Percentiles rank a stretch among this genome's conserved stretches.
phyloP scores from a whole-genome alignment of 2,888 invertebrate species.

The Sinelater perroti region DNA sequence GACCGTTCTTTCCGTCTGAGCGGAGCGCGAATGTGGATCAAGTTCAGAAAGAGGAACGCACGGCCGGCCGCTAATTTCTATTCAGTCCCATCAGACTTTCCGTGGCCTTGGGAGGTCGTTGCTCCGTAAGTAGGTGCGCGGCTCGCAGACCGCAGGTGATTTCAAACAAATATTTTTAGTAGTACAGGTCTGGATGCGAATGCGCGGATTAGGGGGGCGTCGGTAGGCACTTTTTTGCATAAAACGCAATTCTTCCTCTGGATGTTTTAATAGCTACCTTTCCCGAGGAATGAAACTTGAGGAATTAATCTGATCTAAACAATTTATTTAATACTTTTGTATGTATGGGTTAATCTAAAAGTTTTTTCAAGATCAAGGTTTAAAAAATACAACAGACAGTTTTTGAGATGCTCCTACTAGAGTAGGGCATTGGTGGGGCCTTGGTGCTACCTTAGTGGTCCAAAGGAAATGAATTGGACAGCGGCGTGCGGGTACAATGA shows the following conservation, averaged over 20 bases:
- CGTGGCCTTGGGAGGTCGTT: slow-evolving; percentile 45
- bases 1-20: no score
- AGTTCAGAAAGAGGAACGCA: slow-evolving; percentile 45
- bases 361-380: no score
- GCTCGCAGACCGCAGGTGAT: slow-evolving; percentile 35
- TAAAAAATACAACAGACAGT: no score
- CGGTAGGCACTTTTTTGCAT: not conserved
- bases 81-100: slow-evolving; percentile 42
- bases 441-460: no score
- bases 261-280: not conserved
- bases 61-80: slow-evolving; percentile 43
- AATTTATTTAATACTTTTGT: no score
- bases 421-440: no score
- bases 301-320: no score
- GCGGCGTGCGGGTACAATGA: slow-evolving; percentile 21
- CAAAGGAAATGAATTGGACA: slow-evolving; percentile 9
- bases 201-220: not conserved
- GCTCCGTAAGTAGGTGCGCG: slow-evolving; percentile 42
- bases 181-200: slow-evolving; percentile 19
- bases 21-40: slow-evolving; percentile 44
- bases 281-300: no score
- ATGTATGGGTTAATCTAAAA: no score
- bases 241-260: not conserved
- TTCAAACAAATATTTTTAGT: slow-evolving; percentile 37
- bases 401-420: no score